Evolutionary conservation across 1,140 invertebrate genomes (phyloP), one percentile per base, ranked within the genome.

Genomic region (Odontomachus brunneus): DNA sequence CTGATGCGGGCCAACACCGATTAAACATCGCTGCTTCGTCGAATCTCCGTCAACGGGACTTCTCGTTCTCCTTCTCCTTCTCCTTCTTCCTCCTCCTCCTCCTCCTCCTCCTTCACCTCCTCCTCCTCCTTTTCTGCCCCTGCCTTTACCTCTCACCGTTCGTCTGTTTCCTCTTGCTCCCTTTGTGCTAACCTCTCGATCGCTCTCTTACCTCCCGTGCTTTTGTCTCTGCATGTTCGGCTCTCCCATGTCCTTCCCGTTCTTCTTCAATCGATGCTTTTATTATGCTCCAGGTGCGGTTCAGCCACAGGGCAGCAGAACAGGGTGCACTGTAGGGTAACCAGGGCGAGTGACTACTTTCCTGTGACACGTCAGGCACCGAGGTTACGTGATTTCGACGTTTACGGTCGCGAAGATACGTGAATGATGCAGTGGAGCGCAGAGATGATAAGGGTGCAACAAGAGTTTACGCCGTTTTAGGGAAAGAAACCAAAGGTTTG

Each of bases 1-100:
- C 92, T 92, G 92, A 93, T 93, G 92, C 92, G 92, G 92, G 92
- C 91, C 90, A 90, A 90, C 91, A 90, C 90, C 91, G 91, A 92
- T 92, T 92, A 92, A 92, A 92, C 91, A 90, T 90, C 89, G 88
- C 90, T 91, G 90, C 89, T 93, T 91, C 89, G 89, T 93, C 91
- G 91, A 92, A 91, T 91, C 89, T 92, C 84, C 89, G 89, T 92
- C 90, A 91, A 91, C 89, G 86, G 65, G 74, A 60, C 29, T 81
- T 65, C 55, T 24, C 51, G 12, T 48, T 38, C 44, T 44, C 22
- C 19, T 38, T 38, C 11, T 22, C 22, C 14, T 15, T 65, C 57
- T 29, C 17, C 24, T 17, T 19, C 4, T 7, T 15, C 11, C 19
- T 4, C 49, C 17, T 12, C 15, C 49, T 29, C 14, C 22, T 14